Conservation (phyloP, 2,888 invertebrate genomes). For the Nephrotoma appendiculata region DNA sequence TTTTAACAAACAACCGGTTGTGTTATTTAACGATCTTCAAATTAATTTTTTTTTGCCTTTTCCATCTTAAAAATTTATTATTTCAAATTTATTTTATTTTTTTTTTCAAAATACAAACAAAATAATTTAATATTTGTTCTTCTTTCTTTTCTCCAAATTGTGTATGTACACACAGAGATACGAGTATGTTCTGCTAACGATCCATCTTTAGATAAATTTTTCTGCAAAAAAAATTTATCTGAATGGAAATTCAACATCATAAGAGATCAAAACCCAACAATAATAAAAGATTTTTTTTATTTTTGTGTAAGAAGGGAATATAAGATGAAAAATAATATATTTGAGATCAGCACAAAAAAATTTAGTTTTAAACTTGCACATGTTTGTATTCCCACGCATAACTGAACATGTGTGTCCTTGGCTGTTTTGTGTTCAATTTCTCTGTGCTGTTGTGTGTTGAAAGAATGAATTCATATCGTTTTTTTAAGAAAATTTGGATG, state of each 20-base stretch:
- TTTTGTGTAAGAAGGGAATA: neutral
- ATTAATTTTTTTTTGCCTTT: neutral
- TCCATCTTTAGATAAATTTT: neutral
- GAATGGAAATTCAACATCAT: neutral
- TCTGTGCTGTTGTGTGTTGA: neutral
- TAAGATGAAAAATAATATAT: neutral
- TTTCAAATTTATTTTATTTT: neutral
- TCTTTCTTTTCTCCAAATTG: neutral
- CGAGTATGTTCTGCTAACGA: neutral
- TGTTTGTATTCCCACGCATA: conserved; percentile 3
- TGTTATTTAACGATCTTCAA: neutral
- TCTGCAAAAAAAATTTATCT: neutral
- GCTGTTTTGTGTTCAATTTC: neutral
- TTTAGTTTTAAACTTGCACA: neutral
- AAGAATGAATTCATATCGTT: neutral
- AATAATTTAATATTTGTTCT: neutral
- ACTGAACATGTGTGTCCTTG: conserved; percentile 4
- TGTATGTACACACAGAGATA: neutral
- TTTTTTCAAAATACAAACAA: neutral
- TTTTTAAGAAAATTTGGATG: neutral
- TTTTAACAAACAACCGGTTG: neutral
- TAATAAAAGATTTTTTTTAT: neutral
- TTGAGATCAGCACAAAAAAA: neutral
- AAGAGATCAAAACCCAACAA: neutral
- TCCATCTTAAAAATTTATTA: neutral